Evolutionary conservation across 2,113 vertebrate genomes (phyloP).

Genomic region (Hymenochirus boettgeri): DNA sequence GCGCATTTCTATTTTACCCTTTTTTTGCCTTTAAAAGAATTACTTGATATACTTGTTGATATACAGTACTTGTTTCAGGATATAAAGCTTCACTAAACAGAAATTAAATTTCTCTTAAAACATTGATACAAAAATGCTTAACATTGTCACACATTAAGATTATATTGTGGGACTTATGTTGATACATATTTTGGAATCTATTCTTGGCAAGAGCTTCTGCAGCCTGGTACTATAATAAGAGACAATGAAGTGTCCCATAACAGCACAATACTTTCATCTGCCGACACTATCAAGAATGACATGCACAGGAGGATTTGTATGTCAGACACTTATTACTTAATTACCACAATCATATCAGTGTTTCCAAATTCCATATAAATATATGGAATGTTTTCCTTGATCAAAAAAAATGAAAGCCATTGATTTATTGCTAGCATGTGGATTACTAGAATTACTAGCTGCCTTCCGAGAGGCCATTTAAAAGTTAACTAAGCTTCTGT

Average conservation of each 20-base stretch:
- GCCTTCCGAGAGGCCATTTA: not conserved
- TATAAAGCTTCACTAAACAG: too few species aligned
- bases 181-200: too few species aligned
- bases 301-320: constrained; percentile 4
- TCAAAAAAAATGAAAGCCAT: not conserved
- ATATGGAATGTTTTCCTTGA: not conserved
- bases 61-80: too few species aligned
- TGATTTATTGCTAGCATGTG: constrained; percentile 5
- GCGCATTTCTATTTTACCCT: too few species aligned
- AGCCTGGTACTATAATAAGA: not conserved
- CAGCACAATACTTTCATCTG: constrained; percentile 1
- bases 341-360: not conserved
- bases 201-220: not conserved
- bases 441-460: not conserved
- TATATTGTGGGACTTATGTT: too few species aligned
- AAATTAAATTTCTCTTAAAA: too few species aligned
- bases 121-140: too few species aligned
- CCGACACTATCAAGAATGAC: not conserved
- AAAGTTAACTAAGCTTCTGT: not conserved
- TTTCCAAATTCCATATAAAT: not conserved
- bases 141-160: too few species aligned
- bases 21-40: too few species aligned
- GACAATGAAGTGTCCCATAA: constrained; percentile 8
- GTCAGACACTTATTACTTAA: constrained; percentile 1
- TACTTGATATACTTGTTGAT: too few species aligned